phyloP scores from a whole-genome alignment of 2,113 vertebrate species.

The Oriolus oriolus region DNA sequence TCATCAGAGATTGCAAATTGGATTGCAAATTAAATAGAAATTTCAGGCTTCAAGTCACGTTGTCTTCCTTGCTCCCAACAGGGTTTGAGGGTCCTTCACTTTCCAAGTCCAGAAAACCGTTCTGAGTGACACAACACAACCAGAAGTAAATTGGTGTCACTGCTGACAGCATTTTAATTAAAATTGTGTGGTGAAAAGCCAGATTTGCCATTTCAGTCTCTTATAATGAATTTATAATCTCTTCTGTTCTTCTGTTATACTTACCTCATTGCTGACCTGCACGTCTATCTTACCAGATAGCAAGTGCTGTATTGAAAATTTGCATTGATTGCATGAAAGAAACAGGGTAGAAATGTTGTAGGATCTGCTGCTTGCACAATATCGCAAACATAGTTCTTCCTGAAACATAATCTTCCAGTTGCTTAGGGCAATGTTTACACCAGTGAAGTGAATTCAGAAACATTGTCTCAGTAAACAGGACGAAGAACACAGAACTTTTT shows the following conservation, averaged over 20 bases:
- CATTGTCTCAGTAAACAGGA: constrained; percentile 40
- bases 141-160: not conserved
- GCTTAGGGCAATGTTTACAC: constrained; percentile 35
- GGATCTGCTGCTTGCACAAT: not conserved
- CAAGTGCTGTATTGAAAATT: not conserved
- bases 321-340: not conserved
- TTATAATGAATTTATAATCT: not conserved
- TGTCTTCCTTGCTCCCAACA: not conserved
- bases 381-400: not conserved
- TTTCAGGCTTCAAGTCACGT: not conserved
- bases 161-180: not conserved
- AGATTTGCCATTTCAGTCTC: not conserved
- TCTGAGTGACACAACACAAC: not conserved
- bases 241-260: not conserved
- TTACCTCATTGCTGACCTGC: not conserved
- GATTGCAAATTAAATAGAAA: not conserved
- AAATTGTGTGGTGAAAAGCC: not conserved
- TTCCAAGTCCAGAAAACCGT: not conserved
- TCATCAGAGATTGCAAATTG: not conserved
- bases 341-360: not conserved
- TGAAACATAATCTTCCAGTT: not conserved
- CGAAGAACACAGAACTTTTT: not conserved
- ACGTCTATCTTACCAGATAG: not conserved
- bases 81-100: not conserved
- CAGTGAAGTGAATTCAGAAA: constrained; percentile 16